phyloP scores from a whole-genome alignment of 2,888 invertebrate species.

The Linnaemya vulpina region DNA sequence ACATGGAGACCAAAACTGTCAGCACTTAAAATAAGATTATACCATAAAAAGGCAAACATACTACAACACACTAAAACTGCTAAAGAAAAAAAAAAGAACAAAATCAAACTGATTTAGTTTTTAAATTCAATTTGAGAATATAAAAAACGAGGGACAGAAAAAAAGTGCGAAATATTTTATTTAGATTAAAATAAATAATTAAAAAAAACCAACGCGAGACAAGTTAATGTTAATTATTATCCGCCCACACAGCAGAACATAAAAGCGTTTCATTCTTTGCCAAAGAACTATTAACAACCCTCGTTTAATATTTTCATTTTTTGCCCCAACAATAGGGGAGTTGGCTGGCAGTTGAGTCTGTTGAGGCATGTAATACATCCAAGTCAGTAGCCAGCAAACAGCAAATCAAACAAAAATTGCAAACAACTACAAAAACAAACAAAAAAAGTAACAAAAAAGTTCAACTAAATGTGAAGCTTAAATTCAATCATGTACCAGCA shows the following conservation, averaged over 20 bases:
- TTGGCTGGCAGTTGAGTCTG: slow-evolving; percentile 45
- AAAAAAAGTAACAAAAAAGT: slow-evolving; percentile 43
- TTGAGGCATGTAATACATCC: slow-evolving; percentile 80
- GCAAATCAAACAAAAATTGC: slow-evolving; percentile 58
- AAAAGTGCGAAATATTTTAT: no score
- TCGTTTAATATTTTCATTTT: not conserved
- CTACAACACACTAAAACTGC: slow-evolving; percentile 61
- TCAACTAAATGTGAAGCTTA: slow-evolving; percentile 73
- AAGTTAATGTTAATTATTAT: no score
- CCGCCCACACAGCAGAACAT: no score
- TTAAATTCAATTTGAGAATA: slow-evolving; percentile 67
- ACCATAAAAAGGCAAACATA: slow-evolving; percentile 76
- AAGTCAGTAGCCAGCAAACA: slow-evolving; percentile 63
- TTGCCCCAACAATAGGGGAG: slow-evolving; percentile 52
- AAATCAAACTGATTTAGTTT: slow-evolving; percentile 72
- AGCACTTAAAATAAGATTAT: slow-evolving; percentile 81
- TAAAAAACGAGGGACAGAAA: slow-evolving; percentile 24
- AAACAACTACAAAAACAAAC: not conserved
- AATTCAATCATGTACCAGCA: slow-evolving; percentile 82
- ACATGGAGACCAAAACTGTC: slow-evolving; percentile 73
- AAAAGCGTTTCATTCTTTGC: no score
- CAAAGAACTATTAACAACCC: not conserved
- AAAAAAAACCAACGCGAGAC: no score
- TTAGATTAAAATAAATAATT: no score
- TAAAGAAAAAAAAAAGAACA: slow-evolving; percentile 5